Base-by-base conservation (phyloP, 1,140 invertebrate genomes). In the Colletes latitarsis region DNA sequence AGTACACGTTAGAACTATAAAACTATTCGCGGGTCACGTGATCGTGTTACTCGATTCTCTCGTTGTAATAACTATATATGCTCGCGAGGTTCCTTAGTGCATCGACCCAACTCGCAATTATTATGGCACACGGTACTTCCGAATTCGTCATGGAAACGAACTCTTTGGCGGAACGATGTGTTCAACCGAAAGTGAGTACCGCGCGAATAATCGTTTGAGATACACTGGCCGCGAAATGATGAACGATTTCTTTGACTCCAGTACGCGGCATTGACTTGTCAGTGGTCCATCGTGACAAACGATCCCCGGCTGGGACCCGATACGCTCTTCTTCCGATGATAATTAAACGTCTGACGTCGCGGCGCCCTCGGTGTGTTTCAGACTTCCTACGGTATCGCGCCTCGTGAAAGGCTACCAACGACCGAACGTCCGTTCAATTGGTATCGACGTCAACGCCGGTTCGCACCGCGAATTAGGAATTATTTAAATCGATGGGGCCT, bases 221-320 rank as follows among this genome's bases (percentile, higher is more conserved):
- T 57, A 62, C 82, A 69, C n/a, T 49, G 57, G 69, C n/a, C n/a
- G 49, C 77, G 82, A 58, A 53, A 41, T 83, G 84, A 82, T 75
- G 75, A 78, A 84, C 66, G 79, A 81, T 86, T 77, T 68, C 81
- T 80, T 86, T 85, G 75, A 79, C 81, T 85, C 75, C 14, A 10
- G 49, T 49, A 76, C 73, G 72, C 60, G 85, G 82, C 85, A 87
- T 87, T 83, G 81, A 86, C 85, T 83, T 63, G 85, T 81, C 84
- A 53, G 66, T 43, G 79, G 77, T 75, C 85, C 84, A 79, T 86
- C 76, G 74, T 86, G 83, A 86, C 84, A 86, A 86, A 86, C 80
- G 84, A 86, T 86, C 83, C 60, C 0, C 74, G 30, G 39, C 67
- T 62, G 39, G 46, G 83, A 78, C 72, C 60, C 84, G 82, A 66